Conservation (phyloP, 2,888 invertebrate species). For the Acronicta psi region DNA sequence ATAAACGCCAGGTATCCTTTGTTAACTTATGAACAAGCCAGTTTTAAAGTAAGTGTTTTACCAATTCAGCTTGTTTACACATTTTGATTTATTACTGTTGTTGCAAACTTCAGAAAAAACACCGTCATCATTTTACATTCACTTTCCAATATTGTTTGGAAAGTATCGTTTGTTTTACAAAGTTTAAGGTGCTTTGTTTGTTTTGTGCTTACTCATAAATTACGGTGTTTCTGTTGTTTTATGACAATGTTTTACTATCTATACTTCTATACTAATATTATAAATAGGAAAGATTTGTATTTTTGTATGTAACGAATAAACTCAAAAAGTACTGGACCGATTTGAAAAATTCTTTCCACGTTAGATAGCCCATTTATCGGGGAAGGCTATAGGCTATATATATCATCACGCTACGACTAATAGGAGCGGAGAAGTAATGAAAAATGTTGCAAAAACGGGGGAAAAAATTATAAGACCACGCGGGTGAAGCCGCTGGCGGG, state of each 20-base stretch:
- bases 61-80: conserved; percentile 44
- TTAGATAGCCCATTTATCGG: too few relatives aligned
- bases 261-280: not conserved
- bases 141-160: conserved; percentile 21
- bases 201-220: not conserved
- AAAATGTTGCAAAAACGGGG: too few relatives aligned
- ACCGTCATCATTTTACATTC: conserved; percentile 11
- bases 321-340: too few relatives aligned
- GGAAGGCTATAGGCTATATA: too few relatives aligned
- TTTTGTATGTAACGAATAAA: too few relatives aligned
- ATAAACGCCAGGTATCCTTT: too few relatives aligned
- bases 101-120: conserved; percentile 34
- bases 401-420: too few relatives aligned
- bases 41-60: conserved; percentile 19
- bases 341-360: too few relatives aligned
- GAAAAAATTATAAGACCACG: too few relatives aligned
- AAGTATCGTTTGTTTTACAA: conserved; percentile 8
- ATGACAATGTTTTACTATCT: not conserved
- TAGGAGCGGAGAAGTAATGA: too few relatives aligned
- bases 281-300: too few relatives aligned
- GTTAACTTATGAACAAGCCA: conserved; percentile 2
- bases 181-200: conserved; percentile 2
- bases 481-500: too few relatives aligned
- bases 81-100: conserved; percentile 44
- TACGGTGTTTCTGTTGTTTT: not conserved